Percentiles rank a stretch among this genome's conserved stretches.
phyloP scores from a whole-genome alignment of 2,113 vertebrate genomes.

The Microtus montanus region DNA sequence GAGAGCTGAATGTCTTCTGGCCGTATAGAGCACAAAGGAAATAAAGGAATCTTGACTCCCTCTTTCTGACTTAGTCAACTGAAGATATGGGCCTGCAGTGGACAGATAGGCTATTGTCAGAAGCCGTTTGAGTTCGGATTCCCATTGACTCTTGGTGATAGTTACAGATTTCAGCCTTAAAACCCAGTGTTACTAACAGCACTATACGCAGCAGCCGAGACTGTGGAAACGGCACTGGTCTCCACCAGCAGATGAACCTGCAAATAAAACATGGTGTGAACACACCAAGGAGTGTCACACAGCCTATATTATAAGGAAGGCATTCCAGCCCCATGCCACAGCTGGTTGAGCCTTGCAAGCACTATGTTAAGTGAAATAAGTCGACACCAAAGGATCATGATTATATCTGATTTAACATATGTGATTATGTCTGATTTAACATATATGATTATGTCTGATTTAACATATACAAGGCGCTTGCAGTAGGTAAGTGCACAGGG shows the following conservation, averaged over 20 bases:
- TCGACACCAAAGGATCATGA: not conserved
- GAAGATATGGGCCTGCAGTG: not conserved
- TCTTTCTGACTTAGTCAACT: not conserved
- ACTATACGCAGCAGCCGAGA: not conserved
- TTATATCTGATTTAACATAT: not conserved
- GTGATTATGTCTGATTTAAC: not conserved
- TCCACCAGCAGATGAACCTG: not conserved
- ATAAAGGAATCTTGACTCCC: not conserved
- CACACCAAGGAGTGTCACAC: not conserved
- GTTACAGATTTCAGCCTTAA: not conserved
- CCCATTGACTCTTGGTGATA: not conserved
- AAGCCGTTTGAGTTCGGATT: not conserved
- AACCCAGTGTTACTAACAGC: not conserved
- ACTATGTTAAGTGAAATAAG: conserved; percentile 1
- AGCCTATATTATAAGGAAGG: not conserved
- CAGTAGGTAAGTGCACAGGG: not conserved
- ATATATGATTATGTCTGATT: not conserved
- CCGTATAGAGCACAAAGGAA: not conserved
- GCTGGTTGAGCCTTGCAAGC: not conserved
- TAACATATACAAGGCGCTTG: not conserved
- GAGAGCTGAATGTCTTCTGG: conserved; percentile 16
- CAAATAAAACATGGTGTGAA: not conserved
- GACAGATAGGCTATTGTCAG: not conserved
- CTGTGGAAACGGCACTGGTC: not conserved
- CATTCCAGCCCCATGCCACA: not conserved